These are phyloP conservation scores for Zeugodacus cucurbitae DNA, from an alignment of 1,140 invertebrate genomes.

Conservation along the genomic window DNA sequence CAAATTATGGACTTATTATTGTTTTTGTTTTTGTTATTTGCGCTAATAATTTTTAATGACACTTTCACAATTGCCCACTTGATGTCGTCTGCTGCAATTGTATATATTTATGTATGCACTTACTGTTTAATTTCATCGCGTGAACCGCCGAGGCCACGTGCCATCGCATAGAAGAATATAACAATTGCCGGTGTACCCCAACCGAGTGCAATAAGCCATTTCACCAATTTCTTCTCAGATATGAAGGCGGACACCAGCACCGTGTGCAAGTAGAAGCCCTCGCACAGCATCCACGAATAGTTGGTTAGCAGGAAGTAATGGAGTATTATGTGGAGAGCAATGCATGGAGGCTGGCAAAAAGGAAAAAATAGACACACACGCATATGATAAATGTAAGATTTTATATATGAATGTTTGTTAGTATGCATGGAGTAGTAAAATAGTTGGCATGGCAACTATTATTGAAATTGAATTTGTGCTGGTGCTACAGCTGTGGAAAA, in stretches of 20 bases:
- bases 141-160: slow-evolving; percentile 70
- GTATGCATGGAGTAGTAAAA: background rate
- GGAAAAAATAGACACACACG: background rate
- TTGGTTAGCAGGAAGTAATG: slow-evolving; percentile 92
- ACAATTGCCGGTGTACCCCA: slow-evolving; percentile 85
- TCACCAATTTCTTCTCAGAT: slow-evolving; percentile 84
- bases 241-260: slow-evolving; percentile 92
- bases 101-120: slow-evolving; percentile 54
- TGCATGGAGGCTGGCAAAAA: slow-evolving; percentile 79
- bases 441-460: background rate
- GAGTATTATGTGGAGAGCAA: slow-evolving; percentile 82
- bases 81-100: too few species aligned
- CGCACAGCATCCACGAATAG: slow-evolving; percentile 96
- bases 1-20: too few species aligned
- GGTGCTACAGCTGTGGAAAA: too few species aligned
- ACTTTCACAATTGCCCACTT: background rate
- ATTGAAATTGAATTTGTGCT: background rate
- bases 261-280: slow-evolving; percentile 93
- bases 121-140: slow-evolving; percentile 71
- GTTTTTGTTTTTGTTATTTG: too few species aligned
- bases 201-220: slow-evolving; percentile 84
- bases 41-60: background rate
- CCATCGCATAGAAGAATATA: slow-evolving; percentile 74
- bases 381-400: background rate
- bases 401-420: background rate